These are phyloP conservation scores for Perithous albicinctus DNA, from an alignment of 2,888 invertebrate species.

Conservation along the genomic window DNA sequence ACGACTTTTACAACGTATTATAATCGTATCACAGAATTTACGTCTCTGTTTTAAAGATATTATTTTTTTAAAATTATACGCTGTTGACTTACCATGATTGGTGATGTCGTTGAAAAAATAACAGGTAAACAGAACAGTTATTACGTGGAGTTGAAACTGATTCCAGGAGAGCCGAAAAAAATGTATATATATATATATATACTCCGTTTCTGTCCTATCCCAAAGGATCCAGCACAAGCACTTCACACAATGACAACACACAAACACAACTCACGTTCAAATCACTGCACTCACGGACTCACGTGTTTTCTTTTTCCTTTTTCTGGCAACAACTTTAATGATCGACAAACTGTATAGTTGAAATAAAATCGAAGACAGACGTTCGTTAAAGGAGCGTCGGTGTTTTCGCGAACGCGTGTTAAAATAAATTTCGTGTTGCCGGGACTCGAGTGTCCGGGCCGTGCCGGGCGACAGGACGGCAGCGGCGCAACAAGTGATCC, in stretches of 20 bases:
- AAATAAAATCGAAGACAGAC: neutral
- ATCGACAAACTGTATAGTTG: too few relatives aligned
- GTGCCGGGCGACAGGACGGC: conserved; percentile 75
- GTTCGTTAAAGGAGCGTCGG: neutral
- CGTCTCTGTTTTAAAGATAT: neutral
- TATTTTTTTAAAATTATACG: neutral
- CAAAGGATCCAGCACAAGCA: conserved; percentile 13
- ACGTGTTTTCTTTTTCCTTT: too few relatives aligned
- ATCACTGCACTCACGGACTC: conserved; percentile 1
- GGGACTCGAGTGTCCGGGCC: conserved; percentile 66
- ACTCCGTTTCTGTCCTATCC: conserved; percentile 1
- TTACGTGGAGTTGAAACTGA: conserved; percentile 10
- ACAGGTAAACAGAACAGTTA: conserved; percentile 45
- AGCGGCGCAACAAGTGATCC: conserved; percentile 81
- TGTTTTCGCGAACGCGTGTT: conserved; percentile 14
- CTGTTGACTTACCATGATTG: conserved; percentile 66
- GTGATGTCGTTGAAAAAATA: conserved; percentile 29
- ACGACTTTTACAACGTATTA: too few relatives aligned
- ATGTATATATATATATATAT: neutral
- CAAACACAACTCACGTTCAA: conserved; percentile 29
- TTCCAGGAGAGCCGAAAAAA: too few relatives aligned
- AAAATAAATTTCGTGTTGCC: conserved; percentile 52
- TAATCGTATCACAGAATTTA: neutral
- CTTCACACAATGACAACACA: conserved; percentile 41
- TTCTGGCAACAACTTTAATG: too few relatives aligned